phyloP scores from a whole-genome alignment of 2,797 vertebrate genomes.

The Pristis pectinata region DNA sequence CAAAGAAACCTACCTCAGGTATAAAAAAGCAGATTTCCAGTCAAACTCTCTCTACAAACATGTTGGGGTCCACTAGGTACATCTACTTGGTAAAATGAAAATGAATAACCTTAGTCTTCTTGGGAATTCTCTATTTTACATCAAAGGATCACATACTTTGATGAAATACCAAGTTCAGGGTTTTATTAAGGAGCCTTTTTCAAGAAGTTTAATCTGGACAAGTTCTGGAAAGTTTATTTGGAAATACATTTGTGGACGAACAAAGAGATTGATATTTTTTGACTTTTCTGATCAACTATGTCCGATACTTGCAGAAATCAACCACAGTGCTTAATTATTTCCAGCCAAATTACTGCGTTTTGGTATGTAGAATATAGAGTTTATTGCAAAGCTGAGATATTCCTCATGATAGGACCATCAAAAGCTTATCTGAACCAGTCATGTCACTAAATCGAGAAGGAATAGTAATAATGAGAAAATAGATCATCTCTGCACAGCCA shows the following conservation, averaged over 20 bases:
- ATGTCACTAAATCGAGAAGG: neutral
- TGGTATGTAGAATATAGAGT: neutral
- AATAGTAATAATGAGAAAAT: neutral
- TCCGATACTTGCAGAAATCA: neutral
- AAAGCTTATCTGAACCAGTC: no score
- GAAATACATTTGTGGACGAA: neutral
- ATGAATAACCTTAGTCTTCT: neutral
- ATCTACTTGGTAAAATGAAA: neutral
- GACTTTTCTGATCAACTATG: neutral
- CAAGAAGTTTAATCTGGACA: neutral
- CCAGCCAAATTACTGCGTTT: neutral
- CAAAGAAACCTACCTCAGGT: neutral
- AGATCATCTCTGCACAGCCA: neutral
- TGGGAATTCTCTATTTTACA: neutral
- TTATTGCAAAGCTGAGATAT: neutral
- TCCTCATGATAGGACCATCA: no score
- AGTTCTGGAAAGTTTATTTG: neutral
- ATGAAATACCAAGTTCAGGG: neutral
- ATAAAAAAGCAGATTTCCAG: neutral
- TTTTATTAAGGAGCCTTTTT: neutral
- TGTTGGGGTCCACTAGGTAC: neutral
- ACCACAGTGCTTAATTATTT: neutral
- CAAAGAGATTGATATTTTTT: neutral
- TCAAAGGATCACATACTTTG: conserved; percentile 14
- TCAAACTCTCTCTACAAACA: neutral